Evolutionary conservation across 2,888 invertebrate genomes (phyloP).

Genomic region (Drosophila flavopinicola): DNA sequence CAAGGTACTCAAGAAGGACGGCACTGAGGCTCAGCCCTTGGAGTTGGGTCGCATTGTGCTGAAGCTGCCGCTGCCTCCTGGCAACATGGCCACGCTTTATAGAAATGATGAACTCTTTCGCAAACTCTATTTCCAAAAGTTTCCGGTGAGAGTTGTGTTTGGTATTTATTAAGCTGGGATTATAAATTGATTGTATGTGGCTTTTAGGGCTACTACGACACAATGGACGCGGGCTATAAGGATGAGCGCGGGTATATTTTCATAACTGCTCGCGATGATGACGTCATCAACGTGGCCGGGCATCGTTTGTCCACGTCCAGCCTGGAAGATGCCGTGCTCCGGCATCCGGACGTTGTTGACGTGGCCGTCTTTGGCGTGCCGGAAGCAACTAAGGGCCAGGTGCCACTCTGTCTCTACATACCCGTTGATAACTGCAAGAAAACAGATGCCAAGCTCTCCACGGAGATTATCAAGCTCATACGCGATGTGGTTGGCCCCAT

Average conservation of each 20-base stretch:
- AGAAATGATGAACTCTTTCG: slow-evolving; percentile 91
- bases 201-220: slow-evolving; percentile 88
- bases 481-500: slow-evolving; percentile 88
- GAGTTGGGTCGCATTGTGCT: slow-evolving; percentile 93
- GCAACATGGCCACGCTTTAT: slow-evolving; percentile 93
- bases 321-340: slow-evolving; percentile 94
- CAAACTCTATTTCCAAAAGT: slow-evolving; percentile 92
- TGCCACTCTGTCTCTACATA: slow-evolving; percentile 94
- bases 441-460: slow-evolving; percentile 80
- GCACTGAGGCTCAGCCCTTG: slow-evolving; percentile 87
- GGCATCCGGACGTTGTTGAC: slow-evolving; percentile 94
- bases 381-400: slow-evolving; percentile 94
- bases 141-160: slow-evolving; percentile 88
- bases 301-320: slow-evolving; percentile 95
- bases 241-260: slow-evolving; percentile 93
- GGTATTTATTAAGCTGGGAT: neutral
- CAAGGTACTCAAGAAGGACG: slow-evolving; percentile 88
- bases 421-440: slow-evolving; percentile 85
- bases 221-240: slow-evolving; percentile 96
- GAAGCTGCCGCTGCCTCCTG: slow-evolving; percentile 95
- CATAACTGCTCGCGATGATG: slow-evolving; percentile 96
- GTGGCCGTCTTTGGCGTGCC: slow-evolving; percentile 96
- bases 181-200: neutral
- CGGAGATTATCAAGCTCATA: slow-evolving; percentile 83
- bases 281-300: slow-evolving; percentile 97